Evolutionary conservation across 2,888 invertebrate genomes (phyloP).

Genomic region (Sceliomorpha sp.): DNA sequence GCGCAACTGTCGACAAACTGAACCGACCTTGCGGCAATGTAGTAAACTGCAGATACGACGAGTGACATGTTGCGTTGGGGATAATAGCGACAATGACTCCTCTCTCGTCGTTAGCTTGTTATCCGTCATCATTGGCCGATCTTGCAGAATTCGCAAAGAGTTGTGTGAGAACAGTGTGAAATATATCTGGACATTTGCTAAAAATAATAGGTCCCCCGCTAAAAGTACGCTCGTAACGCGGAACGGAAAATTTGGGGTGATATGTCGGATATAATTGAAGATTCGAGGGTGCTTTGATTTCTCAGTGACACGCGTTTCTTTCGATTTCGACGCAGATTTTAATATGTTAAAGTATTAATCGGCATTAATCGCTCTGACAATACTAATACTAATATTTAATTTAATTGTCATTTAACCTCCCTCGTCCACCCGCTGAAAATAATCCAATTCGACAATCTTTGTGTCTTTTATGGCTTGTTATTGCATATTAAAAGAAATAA

Average conservation of each 20-base stretch:
- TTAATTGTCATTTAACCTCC: no score
- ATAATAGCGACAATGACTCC: not conserved
- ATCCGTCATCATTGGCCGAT: slow-evolving; percentile 56
- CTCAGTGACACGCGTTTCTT: no score
- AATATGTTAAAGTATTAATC: no score
- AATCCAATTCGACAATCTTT: no score
- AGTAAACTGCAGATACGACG: slow-evolving; percentile 38
- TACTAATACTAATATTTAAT: no score
- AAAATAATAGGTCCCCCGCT: slow-evolving; percentile 37
- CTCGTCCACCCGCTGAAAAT: no score
- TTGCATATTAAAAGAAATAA: no score
- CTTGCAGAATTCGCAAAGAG: slow-evolving; percentile 30
- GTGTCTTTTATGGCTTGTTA: no score
- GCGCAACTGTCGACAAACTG: slow-evolving; percentile 33
- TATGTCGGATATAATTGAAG: no score
- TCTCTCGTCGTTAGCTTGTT: slow-evolving; percentile 55
- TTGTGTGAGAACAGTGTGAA: slow-evolving; percentile 36
- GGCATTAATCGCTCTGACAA: no score
- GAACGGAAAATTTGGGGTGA: slow-evolving; percentile 1
- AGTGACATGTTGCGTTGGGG: slow-evolving; percentile 31
- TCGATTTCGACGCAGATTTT: no score
- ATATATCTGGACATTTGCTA: slow-evolving; percentile 35
- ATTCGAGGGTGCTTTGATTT: no score
- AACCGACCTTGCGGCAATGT: slow-evolving; percentile 46
- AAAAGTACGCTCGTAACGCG: slow-evolving; percentile 23